Evolutionary conservation across 2,113 vertebrate genomes (phyloP), one percentile per base, ranked within the genome.

Genomic region (Porphyrio hochstetteri): DNA sequence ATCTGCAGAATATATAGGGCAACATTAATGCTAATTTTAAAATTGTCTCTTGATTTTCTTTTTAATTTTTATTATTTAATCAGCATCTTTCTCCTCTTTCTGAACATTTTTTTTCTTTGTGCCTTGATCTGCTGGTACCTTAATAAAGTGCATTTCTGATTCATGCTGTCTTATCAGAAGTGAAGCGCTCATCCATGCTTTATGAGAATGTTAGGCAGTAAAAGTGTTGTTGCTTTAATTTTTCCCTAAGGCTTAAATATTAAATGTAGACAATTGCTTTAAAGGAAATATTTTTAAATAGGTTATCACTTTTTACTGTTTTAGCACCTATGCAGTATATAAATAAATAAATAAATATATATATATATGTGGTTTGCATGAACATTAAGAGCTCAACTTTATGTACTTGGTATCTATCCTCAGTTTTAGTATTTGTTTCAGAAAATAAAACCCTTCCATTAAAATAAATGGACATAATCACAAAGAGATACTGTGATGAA

Each of bases 181-280:
- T 83, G 60, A 92, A 94, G 71, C 5, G 2, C 56, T 95, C 80
- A 92, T 86, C 72, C 40, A 68, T 92, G 65, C 88, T 83, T 92
- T 90, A 91, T 90, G 80, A 84, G 60, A 78, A 82, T 75, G 60
- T 82, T 84, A 53, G 13, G 18, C 48, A 71, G 68, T 68, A 59
- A 55, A 95, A 91, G 10, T 67, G 75, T 48, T 70, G 27, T 80
- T 81, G 69, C 80, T 92, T 91, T 96, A 83, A 75, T 95, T 93
- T 94, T 88, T 83, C 86, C 88, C 72, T 57, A 23, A 86, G 88
- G 82, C 76, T 83, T 95, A 88, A 92, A 92, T 94, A 77, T 90
- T 95, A 77, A 92, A 78, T 69, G 42, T 35, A 81, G 56, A 35
- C 36, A 88, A 86, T 78, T 83, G 52, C 52, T 93, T 92, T 92